Percentiles rank a stretch among this genome's conserved stretches.
Evolutionary conservation across 2,797 vertebrate species (phyloP).

Genomic region (Coreius guichenoti): DNA sequence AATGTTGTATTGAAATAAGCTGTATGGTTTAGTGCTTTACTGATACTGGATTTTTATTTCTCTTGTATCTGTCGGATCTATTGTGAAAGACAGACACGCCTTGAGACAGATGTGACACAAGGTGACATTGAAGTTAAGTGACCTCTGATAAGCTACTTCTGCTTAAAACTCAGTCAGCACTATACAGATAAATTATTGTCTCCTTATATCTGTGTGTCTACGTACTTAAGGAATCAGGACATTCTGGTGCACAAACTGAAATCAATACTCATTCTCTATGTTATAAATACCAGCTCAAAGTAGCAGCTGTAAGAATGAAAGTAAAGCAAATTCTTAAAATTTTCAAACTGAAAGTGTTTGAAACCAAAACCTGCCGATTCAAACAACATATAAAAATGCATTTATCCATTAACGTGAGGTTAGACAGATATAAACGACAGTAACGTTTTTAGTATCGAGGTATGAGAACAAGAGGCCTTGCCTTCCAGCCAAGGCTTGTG

Average conservation of each 20-base stretch:
- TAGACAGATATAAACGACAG: not conserved
- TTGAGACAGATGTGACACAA: slow-evolving; percentile 63
- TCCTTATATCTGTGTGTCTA: not conserved
- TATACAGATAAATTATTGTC: not conserved
- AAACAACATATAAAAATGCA: not conserved
- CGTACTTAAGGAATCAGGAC: not conserved
- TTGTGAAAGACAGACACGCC: slow-evolving; percentile 57
- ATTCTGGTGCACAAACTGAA: slow-evolving; percentile 1
- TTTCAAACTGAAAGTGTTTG: not conserved
- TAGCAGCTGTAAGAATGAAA: not conserved
- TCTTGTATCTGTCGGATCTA: slow-evolving; percentile 9
- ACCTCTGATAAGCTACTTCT: slow-evolving; percentile 16
- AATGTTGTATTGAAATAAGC: not conserved
- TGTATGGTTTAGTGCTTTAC: slow-evolving; percentile 26
- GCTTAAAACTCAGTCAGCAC: not conserved
- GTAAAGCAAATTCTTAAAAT: not conserved
- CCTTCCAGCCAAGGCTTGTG: slow-evolving; percentile 33
- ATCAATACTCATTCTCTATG: not conserved
- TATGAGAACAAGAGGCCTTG: slow-evolving; percentile 10
- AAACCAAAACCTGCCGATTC: not conserved
- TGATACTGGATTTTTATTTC: slow-evolving; percentile 11
- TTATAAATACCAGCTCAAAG: not conserved
- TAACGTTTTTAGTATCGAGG: slow-evolving; percentile 5
- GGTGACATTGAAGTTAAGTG: slow-evolving; percentile 76
- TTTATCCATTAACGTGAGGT: not conserved